phyloP scores from a whole-genome alignment of 2,888 invertebrate species.

The Andrena praecox region DNA sequence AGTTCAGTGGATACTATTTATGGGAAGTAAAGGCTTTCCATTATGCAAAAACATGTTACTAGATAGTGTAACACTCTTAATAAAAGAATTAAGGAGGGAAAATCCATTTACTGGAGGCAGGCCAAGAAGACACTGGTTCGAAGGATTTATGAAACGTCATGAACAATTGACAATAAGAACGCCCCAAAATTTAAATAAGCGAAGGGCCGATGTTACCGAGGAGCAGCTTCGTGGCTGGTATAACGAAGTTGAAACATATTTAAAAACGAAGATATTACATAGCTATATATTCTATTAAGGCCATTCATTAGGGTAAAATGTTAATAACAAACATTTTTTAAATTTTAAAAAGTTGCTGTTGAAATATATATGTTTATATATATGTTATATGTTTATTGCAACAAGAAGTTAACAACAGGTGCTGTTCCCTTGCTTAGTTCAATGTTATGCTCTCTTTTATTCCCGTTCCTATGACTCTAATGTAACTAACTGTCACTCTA shows the following conservation, averaged over 20 bases:
- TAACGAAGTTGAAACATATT: not conserved
- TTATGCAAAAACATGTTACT: not conserved
- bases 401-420: too few species aligned
- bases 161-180: not conserved
- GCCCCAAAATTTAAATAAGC: not conserved
- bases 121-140: not conserved
- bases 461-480: too few species aligned
- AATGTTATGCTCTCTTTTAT: too few species aligned
- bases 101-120: constrained; percentile 3
- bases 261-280: not conserved
- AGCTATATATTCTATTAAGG: too few species aligned
- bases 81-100: not conserved
- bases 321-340: too few species aligned
- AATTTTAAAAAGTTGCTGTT: too few species aligned
- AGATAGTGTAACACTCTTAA: not conserved
- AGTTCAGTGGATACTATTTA: not conserved
- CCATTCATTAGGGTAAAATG: too few species aligned
- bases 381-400: too few species aligned
- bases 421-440: too few species aligned
- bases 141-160: not conserved
- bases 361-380: too few species aligned
- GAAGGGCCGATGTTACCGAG: not conserved
- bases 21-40: constrained; percentile 3
- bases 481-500: too few species aligned
- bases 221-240: not conserved